These are phyloP conservation scores for Amiota minor DNA, from an alignment of 2,888 invertebrate species.

Conservation along the genomic window DNA sequence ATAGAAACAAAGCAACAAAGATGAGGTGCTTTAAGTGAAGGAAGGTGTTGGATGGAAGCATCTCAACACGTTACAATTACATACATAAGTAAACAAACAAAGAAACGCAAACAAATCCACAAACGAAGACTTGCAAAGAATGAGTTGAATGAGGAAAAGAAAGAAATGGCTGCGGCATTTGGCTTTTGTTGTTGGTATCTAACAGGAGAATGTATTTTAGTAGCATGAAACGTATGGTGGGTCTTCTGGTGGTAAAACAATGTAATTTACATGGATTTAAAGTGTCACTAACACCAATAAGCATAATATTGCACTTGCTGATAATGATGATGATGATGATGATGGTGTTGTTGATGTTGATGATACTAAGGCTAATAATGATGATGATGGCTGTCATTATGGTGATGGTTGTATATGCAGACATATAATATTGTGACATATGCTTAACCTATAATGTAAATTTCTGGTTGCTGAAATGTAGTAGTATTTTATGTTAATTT, in stretches of 20 bases:
- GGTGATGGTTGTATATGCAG: too few species aligned
- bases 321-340: neutral
- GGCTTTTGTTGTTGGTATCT: neutral
- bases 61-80: slow-evolving; percentile 21
- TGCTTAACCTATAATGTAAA: slow-evolving; percentile 9
- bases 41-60: neutral
- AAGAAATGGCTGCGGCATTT: neutral
- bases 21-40: neutral
- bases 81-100: slow-evolving; percentile 12
- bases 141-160: neutral
- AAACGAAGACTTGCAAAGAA: neutral
- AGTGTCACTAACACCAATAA: slow-evolving; percentile 7
- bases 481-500: slow-evolving; percentile 5
- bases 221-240: neutral
- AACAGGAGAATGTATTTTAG: neutral
- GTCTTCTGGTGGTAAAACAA: slow-evolving; percentile 1
- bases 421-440: neutral
- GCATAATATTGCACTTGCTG: neutral
- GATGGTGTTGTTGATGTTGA: neutral
- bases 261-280: slow-evolving; percentile 19
- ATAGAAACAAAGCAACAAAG: too few species aligned
- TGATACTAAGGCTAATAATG: neutral
- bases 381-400: neutral
- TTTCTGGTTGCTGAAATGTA: too few species aligned
- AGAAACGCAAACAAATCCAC: neutral